Base-by-base conservation (phyloP, 1,140 invertebrate species). In the Pristionchus pacificus region DNA sequence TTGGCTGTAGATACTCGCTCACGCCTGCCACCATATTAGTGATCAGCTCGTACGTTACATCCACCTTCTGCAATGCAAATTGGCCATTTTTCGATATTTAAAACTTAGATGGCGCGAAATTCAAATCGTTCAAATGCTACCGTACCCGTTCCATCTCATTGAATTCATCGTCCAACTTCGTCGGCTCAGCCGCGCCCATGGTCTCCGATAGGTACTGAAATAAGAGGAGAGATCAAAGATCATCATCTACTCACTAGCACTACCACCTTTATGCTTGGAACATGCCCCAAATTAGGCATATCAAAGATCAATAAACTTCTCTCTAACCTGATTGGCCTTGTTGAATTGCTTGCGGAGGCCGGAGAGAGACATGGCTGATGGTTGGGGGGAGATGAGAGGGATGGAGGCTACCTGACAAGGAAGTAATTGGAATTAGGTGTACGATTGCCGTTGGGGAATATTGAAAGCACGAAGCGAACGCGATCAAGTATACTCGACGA, bases 181-280 rank as follows among this genome's bases (percentile, higher is more conserved):
- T 99, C 82, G 95, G 95, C 87, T 98, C 96, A 60, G 95, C 96
- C 84, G 95, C 95, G 55, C 96, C 97, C 90, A 99, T 97, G 87
- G 98, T 98, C 88, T 99, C 96, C 83, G 93, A 97, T 88, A 99
- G 91, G 89, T 97, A 98, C 94, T 98, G 88, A 72, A 91, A 90
- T 81, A 86, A 84, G n/a, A n/a, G n/a, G n/a, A n/a, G n/a, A n/a
- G n/a, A n/a, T n/a, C n/a, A n/a, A n/a, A n/a, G n/a, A n/a, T n/a
- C n/a, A n/a, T n/a, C n/a, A n/a, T n/a, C n/a, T n/a, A n/a, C n/a
- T n/a, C n/a, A n/a, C n/a, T n/a, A n/a, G n/a, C n/a, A n/a, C n/a
- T n/a, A n/a, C n/a, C n/a, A n/a, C n/a, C n/a, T n/a, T n/a, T n/a
- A n/a, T n/a, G n/a, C n/a, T n/a, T n/a, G n/a, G n/a, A n/a, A n/a